Evolutionary conservation across 2,113 vertebrate species (phyloP), one percentile per base, ranked within the genome.

Genomic region (Acrocephalus kingi): DNA sequence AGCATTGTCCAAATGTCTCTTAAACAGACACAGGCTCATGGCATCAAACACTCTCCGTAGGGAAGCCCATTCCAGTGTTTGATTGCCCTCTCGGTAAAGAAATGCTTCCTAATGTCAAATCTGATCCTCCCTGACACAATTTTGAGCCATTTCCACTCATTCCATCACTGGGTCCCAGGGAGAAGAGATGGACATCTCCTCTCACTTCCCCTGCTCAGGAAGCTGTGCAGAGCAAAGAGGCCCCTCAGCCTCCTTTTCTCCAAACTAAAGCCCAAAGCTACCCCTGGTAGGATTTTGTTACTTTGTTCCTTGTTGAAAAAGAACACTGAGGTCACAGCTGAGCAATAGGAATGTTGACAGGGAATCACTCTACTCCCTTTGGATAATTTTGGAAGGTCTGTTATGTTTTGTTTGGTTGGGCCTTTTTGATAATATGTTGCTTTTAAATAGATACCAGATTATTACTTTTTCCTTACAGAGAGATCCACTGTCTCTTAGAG

Each of bases 21-120:
- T 46, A n/a, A 72, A n/a, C 3, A 10, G 18, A 33, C 48, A 14
- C 22, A 22, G 14, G 8, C 33, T 37, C 1, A 0, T 8, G 3
- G 5, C 51, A 43, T 73, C 5, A 2, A 69, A 11, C 9, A 16
- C 8, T 22, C 4, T 48, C 30, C 25, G 18, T 2, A 30, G 27
- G 55, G 46, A 92, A 84, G 49, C 15, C 14, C 5, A 2, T 49
- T 71, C 18, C 16, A 16, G 22, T 10, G 43, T 67, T 79, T 83
- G 43, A 45, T 21, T 15, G 43, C 27, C 51, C 3, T 61, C 1
- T 64, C 1, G 0, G 27, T 48, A 31, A 73, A 56, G 27, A 82
- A 82, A 18, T 69, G 54, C 9, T 48, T 77, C 30, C 10, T 33
- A 4, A 18, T 23, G 8, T 77, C 45, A 27, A 48, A 12, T 30